Evolutionary conservation across 2,113 vertebrate species (phyloP).

Genomic region (Craseonycteris thonglongyai): DNA sequence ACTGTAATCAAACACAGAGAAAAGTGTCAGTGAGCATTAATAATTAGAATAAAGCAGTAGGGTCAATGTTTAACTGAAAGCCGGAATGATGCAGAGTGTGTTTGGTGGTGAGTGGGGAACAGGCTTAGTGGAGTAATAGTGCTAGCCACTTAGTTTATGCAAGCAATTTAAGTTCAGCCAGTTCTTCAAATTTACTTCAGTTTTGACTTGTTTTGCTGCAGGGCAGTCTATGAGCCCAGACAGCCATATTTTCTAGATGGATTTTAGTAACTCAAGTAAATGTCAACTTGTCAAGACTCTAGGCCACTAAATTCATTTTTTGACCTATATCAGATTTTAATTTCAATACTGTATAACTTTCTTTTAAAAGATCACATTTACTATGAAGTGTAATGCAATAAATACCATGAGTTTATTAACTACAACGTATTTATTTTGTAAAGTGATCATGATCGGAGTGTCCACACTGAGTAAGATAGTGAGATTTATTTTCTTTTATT

Average conservation of each 20-base stretch:
- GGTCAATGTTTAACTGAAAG: not conserved
- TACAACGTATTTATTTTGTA: not conserved
- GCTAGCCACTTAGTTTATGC: not conserved
- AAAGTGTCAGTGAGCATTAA: not conserved
- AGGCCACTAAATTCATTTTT: constrained; percentile 17
- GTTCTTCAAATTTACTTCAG: constrained; percentile 18
- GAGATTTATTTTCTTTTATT: not conserved
- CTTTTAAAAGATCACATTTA: not conserved
- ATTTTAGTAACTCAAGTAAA: constrained; percentile 51
- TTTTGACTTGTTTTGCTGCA: constrained; percentile 25
- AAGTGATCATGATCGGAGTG: not conserved
- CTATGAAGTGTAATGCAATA: not conserved
- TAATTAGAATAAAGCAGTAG: not conserved
- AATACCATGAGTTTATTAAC: not conserved
- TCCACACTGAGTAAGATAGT: not conserved
- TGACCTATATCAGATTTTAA: constrained; percentile 51
- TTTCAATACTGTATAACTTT: constrained; percentile 39
- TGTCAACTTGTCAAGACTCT: constrained; percentile 50
- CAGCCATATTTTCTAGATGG: not conserved
- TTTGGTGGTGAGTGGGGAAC: not conserved
- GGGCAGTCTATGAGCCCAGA: not conserved
- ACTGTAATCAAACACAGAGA: not conserved
- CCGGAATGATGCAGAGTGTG: not conserved
- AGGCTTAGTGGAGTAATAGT: not conserved
- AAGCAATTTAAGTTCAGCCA: not conserved